A percentile compares a stretch with the other conserved stretches of the same genome.
These are phyloP conservation scores for Halcyon badia DNA, from an alignment of 2,797 vertebrate genomes.

Conservation along the genomic window DNA sequence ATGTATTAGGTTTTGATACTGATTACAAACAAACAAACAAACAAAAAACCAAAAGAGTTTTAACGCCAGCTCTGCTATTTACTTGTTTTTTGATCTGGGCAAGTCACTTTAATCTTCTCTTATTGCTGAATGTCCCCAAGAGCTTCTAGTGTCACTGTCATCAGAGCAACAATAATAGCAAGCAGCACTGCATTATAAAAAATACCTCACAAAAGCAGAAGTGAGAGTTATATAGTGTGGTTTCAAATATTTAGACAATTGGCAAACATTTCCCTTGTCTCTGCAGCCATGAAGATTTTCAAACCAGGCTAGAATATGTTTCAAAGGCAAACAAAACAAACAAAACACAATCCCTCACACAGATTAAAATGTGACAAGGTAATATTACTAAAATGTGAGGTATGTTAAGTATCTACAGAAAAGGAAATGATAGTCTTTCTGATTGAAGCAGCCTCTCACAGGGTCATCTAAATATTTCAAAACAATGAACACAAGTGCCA, in stretches of 20 bases:
- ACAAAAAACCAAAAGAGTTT: not conserved
- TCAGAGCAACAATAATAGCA: not conserved
- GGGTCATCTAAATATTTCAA: slow-evolving; percentile 42
- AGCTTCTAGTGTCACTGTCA: not conserved
- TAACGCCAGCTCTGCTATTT: not conserved
- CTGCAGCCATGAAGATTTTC: not conserved
- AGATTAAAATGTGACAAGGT: slow-evolving; percentile 23
- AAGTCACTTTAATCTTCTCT: not conserved
- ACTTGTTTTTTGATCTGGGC: not conserved
- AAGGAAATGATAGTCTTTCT: not conserved
- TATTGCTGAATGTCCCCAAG: not conserved
- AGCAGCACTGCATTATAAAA: not conserved
- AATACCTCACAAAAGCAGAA: not conserved
- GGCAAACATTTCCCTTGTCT: not conserved
- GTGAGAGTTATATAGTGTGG: not conserved
- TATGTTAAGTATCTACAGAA: not conserved
- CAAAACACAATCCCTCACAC: not conserved
- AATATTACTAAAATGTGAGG: slow-evolving; percentile 6
- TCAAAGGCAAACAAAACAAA: not conserved
- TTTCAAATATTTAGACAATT: slow-evolving; percentile 14
- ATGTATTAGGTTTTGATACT: not conserved
- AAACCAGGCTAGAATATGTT: not conserved
- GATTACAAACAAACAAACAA: not conserved
- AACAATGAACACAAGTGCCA: slow-evolving; percentile 35
- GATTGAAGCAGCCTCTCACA: slow-evolving; percentile 13